A percentile compares a stretch with the other conserved stretches of the same genome.
These are phyloP conservation scores for Meiosimyza platycephala DNA, from an alignment of 2,888 invertebrate genomes.

Conservation along the genomic window DNA sequence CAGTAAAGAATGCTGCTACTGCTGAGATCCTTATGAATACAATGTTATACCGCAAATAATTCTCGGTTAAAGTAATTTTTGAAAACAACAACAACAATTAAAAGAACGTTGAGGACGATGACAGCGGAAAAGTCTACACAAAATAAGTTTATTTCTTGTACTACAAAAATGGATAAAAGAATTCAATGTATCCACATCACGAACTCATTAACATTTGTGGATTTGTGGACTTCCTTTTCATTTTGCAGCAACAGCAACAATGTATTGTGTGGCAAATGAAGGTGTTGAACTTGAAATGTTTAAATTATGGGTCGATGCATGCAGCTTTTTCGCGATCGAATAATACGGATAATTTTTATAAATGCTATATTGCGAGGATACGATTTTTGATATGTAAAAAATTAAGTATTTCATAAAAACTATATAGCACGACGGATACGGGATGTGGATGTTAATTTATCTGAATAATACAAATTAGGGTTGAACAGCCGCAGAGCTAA, in stretches of 20 bases:
- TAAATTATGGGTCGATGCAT: constrained; percentile 17
- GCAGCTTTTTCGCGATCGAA: not conserved
- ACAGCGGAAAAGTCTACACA: constrained; percentile 29
- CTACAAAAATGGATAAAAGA: constrained; percentile 19
- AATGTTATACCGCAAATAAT: not conserved
- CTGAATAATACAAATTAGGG: no score
- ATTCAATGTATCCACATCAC: constrained; percentile 45
- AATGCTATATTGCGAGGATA: no score
- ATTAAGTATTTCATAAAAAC: no score
- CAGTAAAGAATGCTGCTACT: no score
- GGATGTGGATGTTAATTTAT: no score
- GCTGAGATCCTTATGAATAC: not conserved
- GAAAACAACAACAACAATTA: not conserved
- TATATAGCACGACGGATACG: no score
- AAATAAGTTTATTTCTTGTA: not conserved
- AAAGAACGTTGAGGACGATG: constrained; percentile 10
- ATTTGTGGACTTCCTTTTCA: constrained; percentile 47
- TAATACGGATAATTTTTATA: no score
- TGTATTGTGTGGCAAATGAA: not conserved
- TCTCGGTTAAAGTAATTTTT: not conserved
- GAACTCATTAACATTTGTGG: constrained; percentile 50
- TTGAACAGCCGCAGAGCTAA: no score
- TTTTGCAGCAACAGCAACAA: constrained; percentile 19
- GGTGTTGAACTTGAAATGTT: constrained; percentile 37
- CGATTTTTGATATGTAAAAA: no score